phyloP scores from a whole-genome alignment of 2,888 invertebrate genomes.

The Pilophorus perplexus region DNA sequence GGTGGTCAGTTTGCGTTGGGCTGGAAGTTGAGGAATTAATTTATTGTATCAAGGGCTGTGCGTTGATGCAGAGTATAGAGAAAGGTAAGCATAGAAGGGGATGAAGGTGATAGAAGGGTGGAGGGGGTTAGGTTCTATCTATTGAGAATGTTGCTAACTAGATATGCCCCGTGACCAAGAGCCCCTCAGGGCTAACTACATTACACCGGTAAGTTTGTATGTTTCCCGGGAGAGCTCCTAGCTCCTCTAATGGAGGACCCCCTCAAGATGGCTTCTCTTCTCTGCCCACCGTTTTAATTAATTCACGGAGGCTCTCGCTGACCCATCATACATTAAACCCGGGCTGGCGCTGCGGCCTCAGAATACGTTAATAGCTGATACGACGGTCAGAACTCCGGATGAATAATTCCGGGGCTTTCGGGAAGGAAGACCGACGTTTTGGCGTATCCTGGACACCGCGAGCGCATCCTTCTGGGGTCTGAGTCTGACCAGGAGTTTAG shows the following conservation, averaged over 20 bases:
- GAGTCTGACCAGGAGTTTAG: too few relatives aligned
- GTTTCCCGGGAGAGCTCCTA: slow-evolving; percentile 37
- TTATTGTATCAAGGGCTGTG: too few relatives aligned
- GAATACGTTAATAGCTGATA: slow-evolving; percentile 40
- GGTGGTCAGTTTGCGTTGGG: too few relatives aligned
- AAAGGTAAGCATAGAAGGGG: slow-evolving; percentile 3
- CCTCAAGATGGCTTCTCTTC: slow-evolving; percentile 39
- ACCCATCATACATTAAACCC: slow-evolving; percentile 39
- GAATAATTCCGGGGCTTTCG: slow-evolving; percentile 27
- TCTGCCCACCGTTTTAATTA: slow-evolving; percentile 33
- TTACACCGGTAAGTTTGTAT: slow-evolving; percentile 39
- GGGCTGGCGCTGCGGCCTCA: slow-evolving; percentile 17
- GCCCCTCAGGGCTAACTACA: slow-evolving; percentile 37
- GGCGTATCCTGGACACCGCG: slow-evolving; percentile 16
- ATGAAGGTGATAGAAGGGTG: background rate
- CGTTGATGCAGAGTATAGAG: background rate
- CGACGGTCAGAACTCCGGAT: slow-evolving; percentile 8
- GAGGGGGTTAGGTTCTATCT: slow-evolving; percentile 24
- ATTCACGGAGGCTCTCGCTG: slow-evolving; percentile 33
- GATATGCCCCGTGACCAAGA: slow-evolving; percentile 37
- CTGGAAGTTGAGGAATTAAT: too few relatives aligned
- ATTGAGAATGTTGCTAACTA: slow-evolving; percentile 41
- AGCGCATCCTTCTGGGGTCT: slow-evolving; percentile 11
- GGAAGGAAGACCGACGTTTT: too few relatives aligned
- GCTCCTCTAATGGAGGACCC: slow-evolving; percentile 34